Percentiles rank a stretch among this genome's conserved stretches.
These are phyloP conservation scores for Agrilus cyanescens DNA, from an alignment of 2,888 invertebrate species.

Conservation along the genomic window DNA sequence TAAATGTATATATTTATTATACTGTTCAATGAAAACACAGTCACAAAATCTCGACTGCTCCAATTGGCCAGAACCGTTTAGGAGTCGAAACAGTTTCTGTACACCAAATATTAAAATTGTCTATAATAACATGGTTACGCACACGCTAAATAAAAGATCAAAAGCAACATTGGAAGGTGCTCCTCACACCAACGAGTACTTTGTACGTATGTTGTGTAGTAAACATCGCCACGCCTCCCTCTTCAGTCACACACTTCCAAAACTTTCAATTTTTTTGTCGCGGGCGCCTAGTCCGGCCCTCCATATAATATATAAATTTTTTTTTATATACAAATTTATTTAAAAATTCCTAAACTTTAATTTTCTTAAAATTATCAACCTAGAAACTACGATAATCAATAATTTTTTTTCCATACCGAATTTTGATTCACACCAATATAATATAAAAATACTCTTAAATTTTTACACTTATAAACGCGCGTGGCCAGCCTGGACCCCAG, in stretches of 20 bases:
- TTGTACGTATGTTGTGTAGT: constrained; percentile 39
- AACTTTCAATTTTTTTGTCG: constrained; percentile 15
- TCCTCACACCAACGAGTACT: constrained; percentile 35
- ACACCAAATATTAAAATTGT: constrained; percentile 42
- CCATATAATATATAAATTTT: constrained; percentile 50
- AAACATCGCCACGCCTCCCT: constrained; percentile 35
- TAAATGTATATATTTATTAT: constrained; percentile 68
- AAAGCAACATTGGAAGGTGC: constrained; percentile 35
- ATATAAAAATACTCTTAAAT: constrained; percentile 41
- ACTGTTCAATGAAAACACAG: constrained; percentile 55
- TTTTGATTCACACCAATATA: constrained; percentile 42
- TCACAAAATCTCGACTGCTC: constrained; percentile 37
- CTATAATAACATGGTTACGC: constrained; percentile 41
- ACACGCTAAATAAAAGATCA: constrained; percentile 35
- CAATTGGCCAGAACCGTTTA: constrained; percentile 14
- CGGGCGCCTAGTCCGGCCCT: constrained; percentile 36
- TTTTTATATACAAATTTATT: constrained; percentile 57
- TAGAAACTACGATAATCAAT: constrained; percentile 39
- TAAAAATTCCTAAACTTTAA: constrained; percentile 57
- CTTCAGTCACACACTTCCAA: constrained; percentile 26
- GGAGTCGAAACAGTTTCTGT: constrained; percentile 38
- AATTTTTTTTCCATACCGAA: constrained; percentile 38
- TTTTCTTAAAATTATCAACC: constrained; percentile 43
- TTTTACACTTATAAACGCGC: constrained; percentile 39
- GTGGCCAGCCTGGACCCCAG: constrained; percentile 20